A percentile compares a stretch with the other conserved stretches of the same genome.
Conservation (phyloP, 1,140 invertebrate species). For the Lepidurus apus region DNA sequence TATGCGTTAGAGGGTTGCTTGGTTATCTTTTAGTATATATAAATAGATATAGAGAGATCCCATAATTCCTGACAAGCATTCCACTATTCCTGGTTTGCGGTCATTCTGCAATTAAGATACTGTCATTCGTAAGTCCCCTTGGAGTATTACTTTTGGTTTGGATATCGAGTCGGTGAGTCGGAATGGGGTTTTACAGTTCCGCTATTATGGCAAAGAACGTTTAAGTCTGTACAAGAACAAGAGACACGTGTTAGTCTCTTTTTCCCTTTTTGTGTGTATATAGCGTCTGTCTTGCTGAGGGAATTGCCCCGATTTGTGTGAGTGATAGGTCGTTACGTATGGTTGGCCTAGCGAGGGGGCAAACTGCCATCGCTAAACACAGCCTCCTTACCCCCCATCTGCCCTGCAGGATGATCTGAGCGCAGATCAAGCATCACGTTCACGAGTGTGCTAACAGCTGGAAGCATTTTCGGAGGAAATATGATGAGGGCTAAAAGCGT, state of each 20-base stretch:
- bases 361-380: background rate
- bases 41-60: no score
- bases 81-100: no score
- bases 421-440: background rate
- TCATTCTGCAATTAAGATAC: no score
- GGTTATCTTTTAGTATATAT: background rate
- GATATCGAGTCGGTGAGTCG: no score
- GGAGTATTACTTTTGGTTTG: no score
- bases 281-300: background rate
- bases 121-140: no score
- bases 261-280: background rate
- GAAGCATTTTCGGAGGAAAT: background rate
- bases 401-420: background rate
- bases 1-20: background rate
- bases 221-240: no score
- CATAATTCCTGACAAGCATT: no score
- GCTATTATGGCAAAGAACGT: no score
- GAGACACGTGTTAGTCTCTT: background rate
- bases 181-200: no score
- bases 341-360: background rate
- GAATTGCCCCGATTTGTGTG: conserved; percentile 10
- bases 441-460: background rate
- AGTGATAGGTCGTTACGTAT: background rate
- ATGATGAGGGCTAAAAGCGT: background rate
- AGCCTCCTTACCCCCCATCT: background rate